These are phyloP conservation scores for Coelopa frigida DNA, from an alignment of 1,140 invertebrate species.

Conservation along the genomic window DNA sequence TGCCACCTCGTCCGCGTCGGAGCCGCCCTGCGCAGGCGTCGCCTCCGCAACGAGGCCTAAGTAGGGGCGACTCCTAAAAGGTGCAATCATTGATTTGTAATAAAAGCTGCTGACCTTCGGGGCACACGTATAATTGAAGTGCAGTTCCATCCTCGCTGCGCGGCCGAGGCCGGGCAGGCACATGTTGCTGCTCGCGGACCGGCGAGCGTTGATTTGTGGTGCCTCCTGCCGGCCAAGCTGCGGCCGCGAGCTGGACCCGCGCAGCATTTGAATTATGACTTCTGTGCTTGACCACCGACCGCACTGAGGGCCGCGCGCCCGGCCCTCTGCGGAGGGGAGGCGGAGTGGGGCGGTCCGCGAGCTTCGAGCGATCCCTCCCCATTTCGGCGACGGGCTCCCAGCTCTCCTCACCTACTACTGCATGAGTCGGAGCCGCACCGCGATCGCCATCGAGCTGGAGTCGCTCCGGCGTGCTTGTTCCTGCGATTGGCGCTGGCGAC, in stretches of 20 bases:
- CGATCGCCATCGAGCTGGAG: neutral
- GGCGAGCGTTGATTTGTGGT: too few relatives aligned
- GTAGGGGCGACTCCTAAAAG: too few relatives aligned
- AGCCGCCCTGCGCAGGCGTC: too few relatives aligned
- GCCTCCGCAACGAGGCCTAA: too few relatives aligned
- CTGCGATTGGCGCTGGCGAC: neutral
- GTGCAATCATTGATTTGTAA: slow-evolving; percentile 10
- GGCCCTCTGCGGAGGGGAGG: too few relatives aligned
- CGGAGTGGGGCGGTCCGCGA: neutral
- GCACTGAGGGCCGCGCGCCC: neutral
- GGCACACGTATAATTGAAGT: slow-evolving; percentile 10
- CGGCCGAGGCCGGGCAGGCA: too few relatives aligned
- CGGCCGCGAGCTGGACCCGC: too few relatives aligned
- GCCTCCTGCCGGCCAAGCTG: too few relatives aligned
- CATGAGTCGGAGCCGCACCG: neutral
- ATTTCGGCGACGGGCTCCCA: slow-evolving; percentile 8
- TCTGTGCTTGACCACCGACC: neutral
- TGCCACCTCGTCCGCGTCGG: too few relatives aligned
- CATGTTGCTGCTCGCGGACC: too few relatives aligned
- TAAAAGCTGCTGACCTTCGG: slow-evolving; percentile 11
- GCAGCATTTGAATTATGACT: neutral
- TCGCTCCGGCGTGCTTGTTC: neutral
- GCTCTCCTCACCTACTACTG: slow-evolving; percentile 12
- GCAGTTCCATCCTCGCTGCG: slow-evolving; percentile 9
- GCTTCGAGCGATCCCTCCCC: neutral